phyloP scores from a whole-genome alignment of 1,140 invertebrate species.

The Dolichoris vasculosae region DNA sequence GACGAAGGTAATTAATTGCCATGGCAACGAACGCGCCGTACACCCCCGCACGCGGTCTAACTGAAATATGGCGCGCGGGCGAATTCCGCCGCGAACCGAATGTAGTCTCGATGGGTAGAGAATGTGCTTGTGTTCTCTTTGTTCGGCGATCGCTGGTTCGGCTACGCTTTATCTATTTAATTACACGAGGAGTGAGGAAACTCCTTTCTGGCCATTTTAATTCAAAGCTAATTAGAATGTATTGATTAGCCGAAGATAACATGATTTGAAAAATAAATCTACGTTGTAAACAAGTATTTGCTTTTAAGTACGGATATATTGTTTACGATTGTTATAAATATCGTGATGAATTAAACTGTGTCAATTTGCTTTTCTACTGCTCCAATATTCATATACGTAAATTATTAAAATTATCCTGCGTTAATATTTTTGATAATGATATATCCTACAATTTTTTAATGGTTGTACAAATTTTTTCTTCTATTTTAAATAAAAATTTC shows the following conservation, averaged over 20 bases:
- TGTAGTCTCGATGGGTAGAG: not conserved
- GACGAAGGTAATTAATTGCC: constrained; percentile 75
- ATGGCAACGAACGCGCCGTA: constrained; percentile 71
- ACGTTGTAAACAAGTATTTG: not conserved
- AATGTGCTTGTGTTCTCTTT: constrained; percentile 19
- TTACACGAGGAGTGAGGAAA: not conserved
- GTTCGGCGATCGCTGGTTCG: constrained; percentile 15
- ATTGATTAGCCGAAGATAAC: not conserved
- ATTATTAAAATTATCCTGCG: not conserved
- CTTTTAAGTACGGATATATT: too few relatives aligned
- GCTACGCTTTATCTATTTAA: constrained; percentile 45
- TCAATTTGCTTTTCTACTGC: too few relatives aligned
- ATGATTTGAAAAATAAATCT: not conserved
- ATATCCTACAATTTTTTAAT: too few relatives aligned
- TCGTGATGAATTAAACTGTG: too few relatives aligned
- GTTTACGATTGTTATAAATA: too few relatives aligned
- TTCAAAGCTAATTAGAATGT: not conserved
- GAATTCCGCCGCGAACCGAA: constrained; percentile 57
- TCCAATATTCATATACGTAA: too few relatives aligned
- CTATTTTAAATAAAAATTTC: too few relatives aligned
- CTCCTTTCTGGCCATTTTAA: constrained; percentile 10
- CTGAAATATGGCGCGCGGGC: constrained; percentile 71
- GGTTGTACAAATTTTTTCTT: too few relatives aligned
- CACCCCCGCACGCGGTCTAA: constrained; percentile 68
- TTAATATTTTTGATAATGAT: not conserved